Conservation (phyloP, 2,113 vertebrate species). For the Circaetus cinerascens region DNA sequence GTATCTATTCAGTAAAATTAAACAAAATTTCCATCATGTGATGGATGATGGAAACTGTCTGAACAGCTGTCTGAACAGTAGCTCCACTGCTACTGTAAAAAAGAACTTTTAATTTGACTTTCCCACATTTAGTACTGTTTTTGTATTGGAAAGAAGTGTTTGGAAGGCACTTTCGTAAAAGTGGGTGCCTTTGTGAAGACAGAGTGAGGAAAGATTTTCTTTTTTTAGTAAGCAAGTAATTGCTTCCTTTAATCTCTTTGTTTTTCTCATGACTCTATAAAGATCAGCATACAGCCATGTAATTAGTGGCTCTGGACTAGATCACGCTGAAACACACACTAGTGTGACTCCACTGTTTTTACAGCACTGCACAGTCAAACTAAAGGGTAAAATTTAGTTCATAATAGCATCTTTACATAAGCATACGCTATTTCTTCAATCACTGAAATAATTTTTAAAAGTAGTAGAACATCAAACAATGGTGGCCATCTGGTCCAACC, state of each 20-base stretch:
- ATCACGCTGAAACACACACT: neutral
- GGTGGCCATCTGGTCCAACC: neutral
- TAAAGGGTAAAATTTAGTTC: neutral
- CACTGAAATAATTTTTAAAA: neutral
- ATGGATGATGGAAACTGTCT: neutral
- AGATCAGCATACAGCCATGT: neutral
- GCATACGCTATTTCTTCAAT: neutral
- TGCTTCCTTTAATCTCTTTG: slow-evolving; percentile 35
- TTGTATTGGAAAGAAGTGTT: neutral
- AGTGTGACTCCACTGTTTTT: neutral
- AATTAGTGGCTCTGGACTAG: slow-evolving; percentile 34
- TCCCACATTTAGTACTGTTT: neutral
- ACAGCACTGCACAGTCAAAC: neutral
- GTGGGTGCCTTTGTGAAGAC: neutral
- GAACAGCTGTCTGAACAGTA: neutral
- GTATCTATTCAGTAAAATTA: neutral
- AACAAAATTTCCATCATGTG: neutral
- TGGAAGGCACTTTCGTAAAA: neutral
- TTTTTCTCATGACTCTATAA: neutral
- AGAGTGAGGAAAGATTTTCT: neutral
- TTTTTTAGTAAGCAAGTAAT: slow-evolving; percentile 20
- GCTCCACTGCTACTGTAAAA: neutral
- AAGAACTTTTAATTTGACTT: neutral
- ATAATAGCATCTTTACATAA: neutral
- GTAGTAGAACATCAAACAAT: neutral